Base-by-base conservation (phyloP, 2,113 vertebrate species). In the Hyla sarda region DNA sequence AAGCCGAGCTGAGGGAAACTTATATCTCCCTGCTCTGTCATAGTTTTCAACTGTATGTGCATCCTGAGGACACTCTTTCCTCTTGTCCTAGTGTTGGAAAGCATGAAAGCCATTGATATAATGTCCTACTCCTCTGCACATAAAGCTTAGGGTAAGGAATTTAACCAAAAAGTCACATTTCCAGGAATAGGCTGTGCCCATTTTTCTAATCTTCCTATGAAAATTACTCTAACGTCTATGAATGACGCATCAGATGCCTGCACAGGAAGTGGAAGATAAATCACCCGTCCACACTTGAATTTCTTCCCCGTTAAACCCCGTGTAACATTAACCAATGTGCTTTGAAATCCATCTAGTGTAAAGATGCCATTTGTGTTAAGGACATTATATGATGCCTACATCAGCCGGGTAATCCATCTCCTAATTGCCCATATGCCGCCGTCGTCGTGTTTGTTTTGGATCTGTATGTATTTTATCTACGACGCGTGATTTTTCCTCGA, bases 281-380 rank as follows among this genome's bases (percentile, higher is more conserved):
- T 73, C 69, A 60, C 21, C 23, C 69, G 13, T 83, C n/a, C 34
- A 30, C 37, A 47, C 52, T 5, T 21, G 14, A 60, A 47, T 45
- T 83, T 83, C 21, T 83, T 12, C 30, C 13, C 28, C 62, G 7
- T 48, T 32, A 25, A 50, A 3, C 45, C 62, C 21, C 16, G 47
- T 50, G 65, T 73, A 83, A 71, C 47, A 79, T 79, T 58, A 79
- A 37, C 30, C 52, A 72, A 83, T 34, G 30, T 58, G 67, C 82
- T 83, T 58, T 45, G 48, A 37, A 50, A 74, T 16, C 0, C 28
- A 50, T 54, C 23, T 50, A 72, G 30, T 83, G 45, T 41, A 73
- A n/a, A 83, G 32, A 74, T 73, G 50, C 71, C 10, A 32, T 74
- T 74, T 34, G n/a, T 58, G 69, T 41, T 45, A 82, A 52, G 62